A percentile compares a stretch with the other conserved stretches of the same genome.
phyloP scores from a whole-genome alignment of 1,140 invertebrate genomes.

The Sycobia sp. region DNA sequence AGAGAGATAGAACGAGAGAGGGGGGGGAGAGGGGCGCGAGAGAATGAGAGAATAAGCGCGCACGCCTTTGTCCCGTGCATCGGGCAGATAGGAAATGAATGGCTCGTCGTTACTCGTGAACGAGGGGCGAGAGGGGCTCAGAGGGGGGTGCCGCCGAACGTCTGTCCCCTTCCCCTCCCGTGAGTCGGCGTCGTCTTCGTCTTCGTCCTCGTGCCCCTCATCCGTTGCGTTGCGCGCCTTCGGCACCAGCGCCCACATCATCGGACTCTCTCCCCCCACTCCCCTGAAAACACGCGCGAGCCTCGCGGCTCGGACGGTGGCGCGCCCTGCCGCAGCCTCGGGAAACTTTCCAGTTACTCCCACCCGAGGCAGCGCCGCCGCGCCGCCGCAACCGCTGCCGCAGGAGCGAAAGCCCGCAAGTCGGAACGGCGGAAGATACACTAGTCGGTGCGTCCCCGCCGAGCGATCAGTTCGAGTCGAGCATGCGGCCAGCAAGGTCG shows the following conservation, averaged over 20 bases:
- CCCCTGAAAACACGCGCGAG: neutral
- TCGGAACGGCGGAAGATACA: constrained; percentile 33
- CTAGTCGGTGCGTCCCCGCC: constrained; percentile 36
- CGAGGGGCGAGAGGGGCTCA: neutral
- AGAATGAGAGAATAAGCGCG: no score
- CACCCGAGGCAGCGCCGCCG: neutral
- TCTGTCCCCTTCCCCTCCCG: no score
- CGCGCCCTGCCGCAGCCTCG: constrained; percentile 32
- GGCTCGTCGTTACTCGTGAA: neutral
- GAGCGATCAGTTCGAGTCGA: constrained; percentile 50
- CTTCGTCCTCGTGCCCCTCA: neutral
- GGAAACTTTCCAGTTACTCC: constrained; percentile 1
- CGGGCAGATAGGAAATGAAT: neutral
- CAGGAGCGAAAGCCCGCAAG: no score
- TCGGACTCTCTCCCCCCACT: neutral
- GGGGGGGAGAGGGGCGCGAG: neutral
- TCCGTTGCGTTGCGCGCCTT: neutral
- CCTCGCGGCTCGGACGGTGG: constrained; percentile 36
- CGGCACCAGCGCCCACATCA: neutral
- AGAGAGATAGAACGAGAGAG: neutral
- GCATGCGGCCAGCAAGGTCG: constrained; percentile 41
- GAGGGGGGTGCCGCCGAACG: neutral
- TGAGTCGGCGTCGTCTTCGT: neutral
- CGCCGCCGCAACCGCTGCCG: constrained; percentile 16
- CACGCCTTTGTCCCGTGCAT: constrained; percentile 1